phyloP scores from a whole-genome alignment of 2,113 vertebrate species.

The Syngnathus scovelli region DNA sequence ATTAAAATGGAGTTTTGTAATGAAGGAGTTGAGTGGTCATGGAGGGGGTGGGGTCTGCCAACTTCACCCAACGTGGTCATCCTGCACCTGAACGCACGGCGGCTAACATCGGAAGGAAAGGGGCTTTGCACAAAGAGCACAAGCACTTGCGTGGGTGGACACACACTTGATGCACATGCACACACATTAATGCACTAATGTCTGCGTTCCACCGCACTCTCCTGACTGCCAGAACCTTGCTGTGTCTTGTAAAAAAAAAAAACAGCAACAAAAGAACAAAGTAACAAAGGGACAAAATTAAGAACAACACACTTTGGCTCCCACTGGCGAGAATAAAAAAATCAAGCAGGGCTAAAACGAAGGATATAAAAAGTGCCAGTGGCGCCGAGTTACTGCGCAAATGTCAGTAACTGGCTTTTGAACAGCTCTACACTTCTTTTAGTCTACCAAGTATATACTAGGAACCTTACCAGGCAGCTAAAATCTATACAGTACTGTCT shows the following conservation, averaged over 20 bases:
- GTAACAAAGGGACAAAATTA: slow-evolving; percentile 53
- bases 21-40: slow-evolving; percentile 35
- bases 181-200: slow-evolving; percentile 53
- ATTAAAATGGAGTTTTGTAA: slow-evolving; percentile 48
- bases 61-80: slow-evolving; percentile 51
- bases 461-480: slow-evolving; percentile 76
- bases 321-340: slow-evolving; percentile 64
- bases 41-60: slow-evolving; percentile 46
- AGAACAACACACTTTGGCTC: slow-evolving; percentile 63
- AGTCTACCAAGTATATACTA: slow-evolving; percentile 77
- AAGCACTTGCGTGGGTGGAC: slow-evolving; percentile 58
- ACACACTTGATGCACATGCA: slow-evolving; percentile 46
- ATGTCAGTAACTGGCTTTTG: slow-evolving; percentile 71
- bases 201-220: slow-evolving; percentile 75
- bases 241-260: slow-evolving; percentile 63
- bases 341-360: slow-evolving; percentile 61
- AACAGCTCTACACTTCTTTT: slow-evolving; percentile 72
- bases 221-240: slow-evolving; percentile 75
- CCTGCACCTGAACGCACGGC: slow-evolving; percentile 51
- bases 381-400: slow-evolving; percentile 66
- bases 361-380: slow-evolving; percentile 67
- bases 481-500: slow-evolving; percentile 80
- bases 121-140: slow-evolving; percentile 58
- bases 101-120: slow-evolving; percentile 48
- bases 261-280: slow-evolving; percentile 45